Conservation (phyloP, 2,113 vertebrate species). For the Poecilia latipinna region DNA sequence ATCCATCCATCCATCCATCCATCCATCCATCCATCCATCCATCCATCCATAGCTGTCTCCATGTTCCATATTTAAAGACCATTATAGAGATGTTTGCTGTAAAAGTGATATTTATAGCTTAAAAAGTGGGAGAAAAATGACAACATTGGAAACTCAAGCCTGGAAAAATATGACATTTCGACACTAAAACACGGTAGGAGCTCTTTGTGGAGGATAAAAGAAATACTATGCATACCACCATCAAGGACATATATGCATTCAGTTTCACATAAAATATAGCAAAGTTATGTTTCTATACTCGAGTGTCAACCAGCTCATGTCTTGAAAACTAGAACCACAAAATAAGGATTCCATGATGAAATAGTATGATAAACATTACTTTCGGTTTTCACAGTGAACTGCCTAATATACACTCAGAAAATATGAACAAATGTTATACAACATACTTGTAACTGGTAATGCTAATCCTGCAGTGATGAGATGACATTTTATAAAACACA, state of each 20-base stretch:
- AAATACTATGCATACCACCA: background rate
- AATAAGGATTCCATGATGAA: constrained; percentile 17
- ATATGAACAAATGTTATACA: constrained; percentile 10
- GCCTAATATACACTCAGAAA: constrained; percentile 47
- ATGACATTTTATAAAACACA: constrained; percentile 34
- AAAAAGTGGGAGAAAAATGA: no score
- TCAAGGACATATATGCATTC: constrained; percentile 27
- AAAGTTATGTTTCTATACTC: constrained; percentile 6
- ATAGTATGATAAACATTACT: constrained; percentile 20
- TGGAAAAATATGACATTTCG: background rate
- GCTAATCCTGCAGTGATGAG: constrained; percentile 18
- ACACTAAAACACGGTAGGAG: no score
- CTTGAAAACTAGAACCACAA: constrained; percentile 7
- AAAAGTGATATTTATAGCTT: no score
- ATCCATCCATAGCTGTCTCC: no score
- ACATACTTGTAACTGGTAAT: constrained; percentile 9
- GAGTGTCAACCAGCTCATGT: constrained; percentile 17
- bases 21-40: no score
- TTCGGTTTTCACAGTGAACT: constrained; percentile 34
- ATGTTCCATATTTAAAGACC: no score
- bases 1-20: no score
- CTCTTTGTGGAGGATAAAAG: constrained; percentile 8
- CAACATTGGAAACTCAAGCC: background rate
- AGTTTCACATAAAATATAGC: constrained; percentile 16
- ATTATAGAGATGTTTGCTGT: no score